Evolutionary conservation across 1,140 invertebrate genomes (phyloP).

Genomic region (Pararge aegeria): DNA sequence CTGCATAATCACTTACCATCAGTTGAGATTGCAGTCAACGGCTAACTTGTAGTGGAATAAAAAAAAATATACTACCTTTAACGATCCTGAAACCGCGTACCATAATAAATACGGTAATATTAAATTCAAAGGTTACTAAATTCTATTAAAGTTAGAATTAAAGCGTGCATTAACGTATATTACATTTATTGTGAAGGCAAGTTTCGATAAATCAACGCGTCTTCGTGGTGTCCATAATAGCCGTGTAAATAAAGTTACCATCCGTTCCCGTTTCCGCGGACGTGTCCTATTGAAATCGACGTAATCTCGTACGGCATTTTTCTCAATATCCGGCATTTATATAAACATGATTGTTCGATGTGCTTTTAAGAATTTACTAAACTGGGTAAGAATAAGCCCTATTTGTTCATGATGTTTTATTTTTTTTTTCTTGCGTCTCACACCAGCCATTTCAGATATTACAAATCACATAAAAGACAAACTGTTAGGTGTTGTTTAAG

Average conservation of each 20-base stretch:
- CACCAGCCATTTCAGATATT: no score
- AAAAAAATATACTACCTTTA: no score
- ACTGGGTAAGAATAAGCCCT: no score
- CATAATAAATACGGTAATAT: no score
- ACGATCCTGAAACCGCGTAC: no score
- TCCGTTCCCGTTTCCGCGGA: not conserved
- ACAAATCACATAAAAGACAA: no score
- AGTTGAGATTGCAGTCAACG: no score
- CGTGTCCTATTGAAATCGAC: not conserved
- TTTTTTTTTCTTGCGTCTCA: no score
- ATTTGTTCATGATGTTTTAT: no score
- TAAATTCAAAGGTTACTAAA: constrained; percentile 12
- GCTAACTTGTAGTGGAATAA: no score
- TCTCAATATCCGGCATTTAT: not conserved
- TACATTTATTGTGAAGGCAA: constrained; percentile 20
- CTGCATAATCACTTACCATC: no score
- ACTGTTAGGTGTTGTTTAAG: no score
- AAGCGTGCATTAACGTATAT: constrained; percentile 28
- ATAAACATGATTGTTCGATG: not conserved
- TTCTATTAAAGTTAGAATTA: constrained; percentile 14
- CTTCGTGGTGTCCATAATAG: constrained; percentile 25
- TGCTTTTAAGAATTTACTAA: not conserved
- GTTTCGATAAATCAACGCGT: constrained; percentile 32
- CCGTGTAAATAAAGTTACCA: constrained; percentile 14
- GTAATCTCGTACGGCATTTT: not conserved